A percentile compares a stretch with the other conserved stretches of the same genome.
Conservation (phyloP, 2,888 invertebrate genomes). For the Cantharis flavilabris region DNA sequence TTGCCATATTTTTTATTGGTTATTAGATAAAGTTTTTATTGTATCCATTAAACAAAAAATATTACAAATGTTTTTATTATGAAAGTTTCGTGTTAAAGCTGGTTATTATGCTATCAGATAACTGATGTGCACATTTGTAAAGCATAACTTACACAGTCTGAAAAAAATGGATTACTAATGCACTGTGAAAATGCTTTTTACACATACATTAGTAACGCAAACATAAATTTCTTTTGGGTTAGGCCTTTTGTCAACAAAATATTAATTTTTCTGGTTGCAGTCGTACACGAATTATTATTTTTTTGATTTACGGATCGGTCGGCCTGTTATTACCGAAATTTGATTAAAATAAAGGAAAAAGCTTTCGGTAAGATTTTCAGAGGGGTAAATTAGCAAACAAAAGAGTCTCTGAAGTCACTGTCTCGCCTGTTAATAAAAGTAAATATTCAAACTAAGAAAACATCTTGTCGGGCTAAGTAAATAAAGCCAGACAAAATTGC, state of each 20-base stretch:
- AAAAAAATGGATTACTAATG: background rate
- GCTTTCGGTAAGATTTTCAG: conserved; percentile 7
- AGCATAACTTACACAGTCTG: background rate
- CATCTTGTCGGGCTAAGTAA: background rate
- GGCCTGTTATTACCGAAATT: background rate
- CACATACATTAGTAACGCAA: background rate
- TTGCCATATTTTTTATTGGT: background rate
- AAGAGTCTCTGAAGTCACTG: background rate
- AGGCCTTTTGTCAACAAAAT: background rate
- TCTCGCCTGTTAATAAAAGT: background rate
- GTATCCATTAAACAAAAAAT: background rate
- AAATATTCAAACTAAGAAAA: background rate
- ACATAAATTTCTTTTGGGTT: background rate
- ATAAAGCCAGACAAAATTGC: background rate
- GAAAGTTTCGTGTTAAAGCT: background rate
- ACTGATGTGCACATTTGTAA: background rate
- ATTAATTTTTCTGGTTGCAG: background rate
- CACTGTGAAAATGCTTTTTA: background rate
- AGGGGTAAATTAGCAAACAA: conserved; percentile 6
- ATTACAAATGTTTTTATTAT: background rate
- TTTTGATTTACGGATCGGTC: background rate
- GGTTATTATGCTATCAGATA: background rate
- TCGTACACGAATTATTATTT: background rate
- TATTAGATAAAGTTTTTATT: background rate
- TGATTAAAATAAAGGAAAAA: background rate